Evolutionary conservation across 2,888 invertebrate species (phyloP), one percentile per base, ranked within the genome.

Genomic region (Amorpha juglandis): DNA sequence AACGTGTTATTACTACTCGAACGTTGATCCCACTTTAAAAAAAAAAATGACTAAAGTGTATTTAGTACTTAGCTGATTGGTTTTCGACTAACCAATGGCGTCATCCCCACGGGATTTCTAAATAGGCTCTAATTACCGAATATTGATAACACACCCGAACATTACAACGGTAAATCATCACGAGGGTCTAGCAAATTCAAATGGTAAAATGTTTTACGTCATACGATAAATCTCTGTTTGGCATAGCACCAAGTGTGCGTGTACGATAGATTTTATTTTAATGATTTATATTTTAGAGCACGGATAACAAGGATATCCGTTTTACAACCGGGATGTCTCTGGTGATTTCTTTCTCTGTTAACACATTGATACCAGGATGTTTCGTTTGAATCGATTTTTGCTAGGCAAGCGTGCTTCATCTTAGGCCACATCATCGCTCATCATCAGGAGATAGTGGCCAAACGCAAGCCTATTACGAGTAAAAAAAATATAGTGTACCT

Each of bases 191-290:
- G n/a, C 33, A 16, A 6, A n/a, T 55, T 35, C 33, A 35, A 11
- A 55, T 16, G 9, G 9, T 38, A 16, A 55, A 62, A 42, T 51
- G 75, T 73, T 74, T 76, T 84, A 80, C 86, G 87, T 87, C 87
- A 87, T 80, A 80, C 80, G 81, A 84, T 87, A 87, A 84, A 87
- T 86, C 78, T 78, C 72, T 77, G 77, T 76, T 83, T 88, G 88
- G 88, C 88, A 70, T 63, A 64, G 65, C 45, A 79, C 87, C 87
- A 87, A 80, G 74, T 58, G 58, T 42, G 58, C 19, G 58, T 19
- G 42, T 55, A n/a, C 42, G 42, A 19, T 42, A 53, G 53, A 14
- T n/a, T 52, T 27, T 12, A 58, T 42, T 58, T 42, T 19, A 58
- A 19, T 16, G 42, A 19, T 42, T 58, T 38, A 21, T 58, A 58